Conservation (phyloP, 2,888 invertebrate genomes). For the Perizoma flavofasciatum region DNA sequence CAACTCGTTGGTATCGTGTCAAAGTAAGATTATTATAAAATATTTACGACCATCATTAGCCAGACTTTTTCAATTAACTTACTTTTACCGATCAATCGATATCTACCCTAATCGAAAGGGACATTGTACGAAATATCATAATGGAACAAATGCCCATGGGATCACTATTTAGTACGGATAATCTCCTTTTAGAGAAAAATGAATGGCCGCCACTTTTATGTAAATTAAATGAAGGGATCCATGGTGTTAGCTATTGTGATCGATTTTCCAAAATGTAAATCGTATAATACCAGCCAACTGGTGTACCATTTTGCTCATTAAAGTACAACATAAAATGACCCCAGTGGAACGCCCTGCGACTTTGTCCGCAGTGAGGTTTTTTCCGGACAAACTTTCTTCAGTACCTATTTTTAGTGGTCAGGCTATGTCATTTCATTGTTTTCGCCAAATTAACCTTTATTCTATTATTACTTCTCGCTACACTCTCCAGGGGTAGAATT, state of each 20-base stretch:
- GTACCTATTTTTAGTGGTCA: too few relatives aligned
- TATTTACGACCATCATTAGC: conserved; percentile 12
- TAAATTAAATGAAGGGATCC: conserved; percentile 76
- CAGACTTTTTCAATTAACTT: conserved; percentile 29
- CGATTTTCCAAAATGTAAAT: conserved; percentile 55
- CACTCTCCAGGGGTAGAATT: too few relatives aligned
- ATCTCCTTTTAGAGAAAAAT: conserved; percentile 80
- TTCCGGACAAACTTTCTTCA: too few relatives aligned
- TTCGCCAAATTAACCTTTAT: too few relatives aligned
- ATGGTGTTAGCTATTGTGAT: conserved; percentile 52
- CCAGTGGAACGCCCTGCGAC: too few relatives aligned
- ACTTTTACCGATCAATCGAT: conserved; percentile 42
- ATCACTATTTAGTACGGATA: conserved; percentile 73
- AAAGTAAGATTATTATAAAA: conserved; percentile 6
- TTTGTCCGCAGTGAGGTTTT: too few relatives aligned
- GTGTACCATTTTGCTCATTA: conserved; percentile 33
- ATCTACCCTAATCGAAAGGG: conserved; percentile 47
- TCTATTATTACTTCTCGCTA: too few relatives aligned
- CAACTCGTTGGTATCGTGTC: background rate
- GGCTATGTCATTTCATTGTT: too few relatives aligned
- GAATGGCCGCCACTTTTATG: conserved; percentile 73
- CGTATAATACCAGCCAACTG: conserved; percentile 60
- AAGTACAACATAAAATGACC: too few relatives aligned
- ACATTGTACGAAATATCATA: conserved; percentile 56
- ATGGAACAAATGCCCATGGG: conserved; percentile 69